Conservation (phyloP, 2,113 vertebrate species). For the Mobula birostris region DNA sequence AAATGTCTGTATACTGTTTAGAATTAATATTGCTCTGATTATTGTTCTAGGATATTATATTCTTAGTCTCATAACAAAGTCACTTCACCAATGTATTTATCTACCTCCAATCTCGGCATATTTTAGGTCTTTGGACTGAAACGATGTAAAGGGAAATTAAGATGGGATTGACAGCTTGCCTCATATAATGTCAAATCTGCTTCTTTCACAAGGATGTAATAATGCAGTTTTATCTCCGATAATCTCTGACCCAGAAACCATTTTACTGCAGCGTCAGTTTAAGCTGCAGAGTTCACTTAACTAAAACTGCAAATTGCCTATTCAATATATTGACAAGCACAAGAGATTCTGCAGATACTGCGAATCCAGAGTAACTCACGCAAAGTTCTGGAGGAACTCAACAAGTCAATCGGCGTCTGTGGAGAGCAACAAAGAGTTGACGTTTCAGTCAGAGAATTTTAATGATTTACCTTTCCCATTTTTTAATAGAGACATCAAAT, state of each 20-base stretch:
- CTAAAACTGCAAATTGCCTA: too few relatives aligned
- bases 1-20: too few relatives aligned
- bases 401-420: too few relatives aligned
- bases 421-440: too few relatives aligned
- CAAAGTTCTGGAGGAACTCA: too few relatives aligned
- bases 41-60: background rate
- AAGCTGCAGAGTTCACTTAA: background rate
- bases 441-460: too few relatives aligned
- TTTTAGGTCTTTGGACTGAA: background rate
- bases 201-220: too few relatives aligned
- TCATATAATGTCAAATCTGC: background rate
- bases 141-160: background rate
- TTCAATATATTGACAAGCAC: too few relatives aligned
- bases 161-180: background rate
- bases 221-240: background rate
- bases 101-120: background rate
- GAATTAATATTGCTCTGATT: too few relatives aligned
- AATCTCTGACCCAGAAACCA: background rate
- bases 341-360: too few relatives aligned
- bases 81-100: background rate
- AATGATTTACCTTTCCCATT: background rate
- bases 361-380: too few relatives aligned
- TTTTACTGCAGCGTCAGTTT: background rate
- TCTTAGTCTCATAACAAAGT: background rate
- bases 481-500: background rate